Base-by-base conservation (phyloP, 2,113 vertebrate genomes). In the Hypomesus transpacificus region DNA sequence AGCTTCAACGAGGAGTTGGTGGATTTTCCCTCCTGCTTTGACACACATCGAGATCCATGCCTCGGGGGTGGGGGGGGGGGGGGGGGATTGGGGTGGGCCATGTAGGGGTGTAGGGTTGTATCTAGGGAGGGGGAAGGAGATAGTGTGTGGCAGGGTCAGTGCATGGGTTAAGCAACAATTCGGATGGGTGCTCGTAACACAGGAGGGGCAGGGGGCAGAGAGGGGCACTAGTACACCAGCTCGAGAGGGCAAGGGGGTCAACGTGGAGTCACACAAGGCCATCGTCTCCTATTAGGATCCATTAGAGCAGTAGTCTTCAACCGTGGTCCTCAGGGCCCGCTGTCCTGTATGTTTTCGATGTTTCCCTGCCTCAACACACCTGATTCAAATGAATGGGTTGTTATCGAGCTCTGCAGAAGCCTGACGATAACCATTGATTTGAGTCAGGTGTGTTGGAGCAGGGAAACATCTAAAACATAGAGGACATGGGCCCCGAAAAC, bases 141-240 rank as follows among this genome's bases (percentile, higher is more conserved):
- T 90, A 71, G 74, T 75, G 86, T 84, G 86, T 92, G 91, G 88
- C 91, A 92, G 89, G 89, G 90, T 92, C 89, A 92, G 80, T 87
- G 89, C 73, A 51, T 87, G 82, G 89, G 89, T 92, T 90, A 91
- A 92, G 89, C 91, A 92, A 91, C 87, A 84, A 87, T 91, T 91
- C 89, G 87, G 74, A 78, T 78, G 80, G 87, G 82, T 87, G 88
- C 85, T 85, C 84, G 81, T 89, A 84, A 87, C 81, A 83, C 81
- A 87, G 80, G 84, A 77, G 69, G 72, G 76, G 68, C 82, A 73
- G 70, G 78, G 79, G 75, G 77, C 76, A 80, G 63, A 7, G 77
- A 77, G 78, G 78, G 86, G 81, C 75, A 72, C 46, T 65, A 66
- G 80, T 56, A 24, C 75, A 86, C 82, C 78, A 84, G 80, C 71